phyloP scores from a whole-genome alignment of 2,113 vertebrate species.

The Malurus alboscapulatus region DNA sequence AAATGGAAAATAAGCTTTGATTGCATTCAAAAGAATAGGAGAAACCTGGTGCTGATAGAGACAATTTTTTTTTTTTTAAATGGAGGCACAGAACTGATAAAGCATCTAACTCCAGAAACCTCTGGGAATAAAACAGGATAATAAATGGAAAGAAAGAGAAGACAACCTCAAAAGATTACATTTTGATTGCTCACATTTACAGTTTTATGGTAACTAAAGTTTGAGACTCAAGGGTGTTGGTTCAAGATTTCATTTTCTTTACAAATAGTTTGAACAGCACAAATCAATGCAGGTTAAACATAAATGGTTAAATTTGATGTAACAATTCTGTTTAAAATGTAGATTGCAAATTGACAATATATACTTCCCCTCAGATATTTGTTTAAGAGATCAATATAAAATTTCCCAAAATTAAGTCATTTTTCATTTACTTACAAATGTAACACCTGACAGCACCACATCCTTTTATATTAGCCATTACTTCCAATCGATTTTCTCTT shows the following conservation, averaged over 20 bases:
- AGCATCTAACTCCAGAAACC: background rate
- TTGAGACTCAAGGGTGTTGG: background rate
- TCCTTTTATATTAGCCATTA: background rate
- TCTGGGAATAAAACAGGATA: background rate
- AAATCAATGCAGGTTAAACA: background rate
- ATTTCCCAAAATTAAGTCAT: background rate
- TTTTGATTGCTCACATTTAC: background rate
- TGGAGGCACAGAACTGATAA: background rate
- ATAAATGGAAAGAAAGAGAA: background rate
- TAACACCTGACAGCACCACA: background rate
- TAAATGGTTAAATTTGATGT: background rate
- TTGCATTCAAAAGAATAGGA: background rate
- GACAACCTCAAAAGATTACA: background rate
- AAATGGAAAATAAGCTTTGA: background rate
- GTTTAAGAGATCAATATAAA: background rate
- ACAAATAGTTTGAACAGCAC: background rate
- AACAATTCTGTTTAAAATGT: background rate
- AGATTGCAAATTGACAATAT: background rate
- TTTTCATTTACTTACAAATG: background rate
- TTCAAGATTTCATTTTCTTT: background rate
- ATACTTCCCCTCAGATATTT: background rate
- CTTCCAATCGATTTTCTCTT: background rate
- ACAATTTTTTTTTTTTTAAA: no score
- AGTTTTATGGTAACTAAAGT: background rate
- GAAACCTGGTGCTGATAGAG: background rate